Evolutionary conservation across 1,140 invertebrate species (phyloP).

Genomic region (Pogonus chalceus): DNA sequence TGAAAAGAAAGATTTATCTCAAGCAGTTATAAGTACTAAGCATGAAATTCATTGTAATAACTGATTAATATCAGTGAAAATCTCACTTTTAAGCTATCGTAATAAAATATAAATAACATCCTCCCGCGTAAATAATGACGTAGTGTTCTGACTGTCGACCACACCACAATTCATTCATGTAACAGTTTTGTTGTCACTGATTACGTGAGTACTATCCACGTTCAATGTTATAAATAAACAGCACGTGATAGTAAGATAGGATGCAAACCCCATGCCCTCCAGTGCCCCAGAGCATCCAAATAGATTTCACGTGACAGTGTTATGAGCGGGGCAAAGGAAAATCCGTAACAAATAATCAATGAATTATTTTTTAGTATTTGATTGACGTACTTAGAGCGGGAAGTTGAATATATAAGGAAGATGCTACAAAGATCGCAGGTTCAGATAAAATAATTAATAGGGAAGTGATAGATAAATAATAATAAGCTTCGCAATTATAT

Average conservation of each 20-base stretch:
- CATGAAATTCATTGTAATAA: no score
- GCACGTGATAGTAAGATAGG: neutral
- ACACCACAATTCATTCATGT: neutral
- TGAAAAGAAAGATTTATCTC: no score
- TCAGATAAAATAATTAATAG: no score
- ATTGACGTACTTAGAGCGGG: no score
- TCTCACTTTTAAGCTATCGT: no score
- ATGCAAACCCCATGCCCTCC: neutral
- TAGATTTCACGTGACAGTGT: neutral
- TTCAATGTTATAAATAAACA: neutral
- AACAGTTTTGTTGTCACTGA: neutral
- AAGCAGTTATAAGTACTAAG: no score
- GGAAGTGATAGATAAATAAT: no score
- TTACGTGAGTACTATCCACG: neutral
- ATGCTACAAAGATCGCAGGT: no score
- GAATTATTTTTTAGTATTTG: neutral
- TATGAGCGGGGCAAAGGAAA: neutral
- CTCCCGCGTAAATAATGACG: no score
- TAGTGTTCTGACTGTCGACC: neutral
- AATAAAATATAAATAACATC: no score
- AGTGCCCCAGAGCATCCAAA: neutral
- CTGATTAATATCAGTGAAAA: no score
- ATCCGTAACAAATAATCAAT: neutral
- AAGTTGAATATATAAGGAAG: neutral
- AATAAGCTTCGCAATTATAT: no score